Evolutionary conservation across 2,113 vertebrate genomes (phyloP).

Genomic region (Hipposideros armiger): DNA sequence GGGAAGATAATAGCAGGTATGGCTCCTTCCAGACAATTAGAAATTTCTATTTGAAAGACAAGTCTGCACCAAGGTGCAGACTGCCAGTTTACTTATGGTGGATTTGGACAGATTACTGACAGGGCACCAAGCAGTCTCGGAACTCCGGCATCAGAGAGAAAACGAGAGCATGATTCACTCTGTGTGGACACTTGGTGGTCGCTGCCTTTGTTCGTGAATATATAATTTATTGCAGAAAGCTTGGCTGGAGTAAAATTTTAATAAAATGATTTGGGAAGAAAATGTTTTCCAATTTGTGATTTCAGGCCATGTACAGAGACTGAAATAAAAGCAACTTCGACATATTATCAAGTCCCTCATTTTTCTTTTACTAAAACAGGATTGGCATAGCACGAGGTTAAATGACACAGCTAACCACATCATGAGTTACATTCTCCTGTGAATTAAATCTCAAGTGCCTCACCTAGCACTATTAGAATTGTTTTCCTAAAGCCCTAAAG

Average conservation of each 20-base stretch:
- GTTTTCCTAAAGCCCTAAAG: constrained; percentile 62
- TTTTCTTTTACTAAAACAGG: constrained; percentile 19
- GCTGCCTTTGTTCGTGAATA: constrained; percentile 41
- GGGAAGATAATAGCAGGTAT: constrained; percentile 14
- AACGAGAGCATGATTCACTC: neutral
- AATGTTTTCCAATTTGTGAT: constrained; percentile 13
- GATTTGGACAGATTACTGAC: constrained; percentile 43
- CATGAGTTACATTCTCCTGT: constrained; percentile 61
- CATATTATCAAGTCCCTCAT: constrained; percentile 12
- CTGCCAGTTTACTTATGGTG: neutral
- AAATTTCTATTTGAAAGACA: constrained; percentile 45
- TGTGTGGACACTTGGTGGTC: neutral
- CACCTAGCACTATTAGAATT: constrained; percentile 56
- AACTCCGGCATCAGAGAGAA: neutral
- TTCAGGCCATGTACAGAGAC: neutral
- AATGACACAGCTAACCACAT: neutral
- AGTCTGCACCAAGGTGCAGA: neutral
- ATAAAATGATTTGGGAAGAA: constrained; percentile 46
- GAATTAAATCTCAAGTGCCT: constrained; percentile 70
- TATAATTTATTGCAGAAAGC: constrained; percentile 52
- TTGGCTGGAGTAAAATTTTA: constrained; percentile 31
- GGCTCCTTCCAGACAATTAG: constrained; percentile 60
- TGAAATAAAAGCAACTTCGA: constrained; percentile 51
- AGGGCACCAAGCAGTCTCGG: neutral
- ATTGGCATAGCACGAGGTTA: constrained; percentile 32